These are phyloP conservation scores for Meles meles DNA, from an alignment of 2,113 vertebrate genomes.

Conservation along the genomic window DNA sequence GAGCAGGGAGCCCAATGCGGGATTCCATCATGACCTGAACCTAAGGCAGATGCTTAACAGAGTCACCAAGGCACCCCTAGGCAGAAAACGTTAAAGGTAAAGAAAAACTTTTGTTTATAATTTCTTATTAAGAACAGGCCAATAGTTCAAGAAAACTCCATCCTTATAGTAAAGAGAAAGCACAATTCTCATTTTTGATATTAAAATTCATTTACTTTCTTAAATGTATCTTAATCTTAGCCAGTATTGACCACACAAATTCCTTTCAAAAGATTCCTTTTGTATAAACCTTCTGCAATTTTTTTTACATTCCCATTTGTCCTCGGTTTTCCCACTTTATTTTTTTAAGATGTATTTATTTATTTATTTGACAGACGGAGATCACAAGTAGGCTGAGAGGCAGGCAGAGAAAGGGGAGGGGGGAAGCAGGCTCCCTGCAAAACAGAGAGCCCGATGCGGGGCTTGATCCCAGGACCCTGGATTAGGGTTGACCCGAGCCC, in stretches of 20 bases:
- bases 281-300: background rate
- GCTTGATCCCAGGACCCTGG: no score
- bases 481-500: no score
- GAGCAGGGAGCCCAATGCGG: no score
- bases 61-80: background rate
- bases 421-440: no score
- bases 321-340: background rate
- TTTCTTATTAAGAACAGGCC: background rate
- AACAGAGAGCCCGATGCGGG: no score
- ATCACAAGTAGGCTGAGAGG: no score
- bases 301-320: background rate
- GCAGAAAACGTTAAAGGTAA: background rate
- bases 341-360: no score
- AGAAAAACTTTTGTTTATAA: background rate
- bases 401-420: no score
- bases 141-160: background rate
- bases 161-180: background rate
- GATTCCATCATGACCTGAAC: no score
- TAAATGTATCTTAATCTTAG: background rate
- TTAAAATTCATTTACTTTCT: background rate
- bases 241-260: background rate
- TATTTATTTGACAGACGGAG: no score
- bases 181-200: background rate
- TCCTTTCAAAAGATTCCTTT: background rate
- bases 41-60: no score